Conservation (phyloP, 2,888 invertebrate genomes). For the Arge pagana region DNA sequence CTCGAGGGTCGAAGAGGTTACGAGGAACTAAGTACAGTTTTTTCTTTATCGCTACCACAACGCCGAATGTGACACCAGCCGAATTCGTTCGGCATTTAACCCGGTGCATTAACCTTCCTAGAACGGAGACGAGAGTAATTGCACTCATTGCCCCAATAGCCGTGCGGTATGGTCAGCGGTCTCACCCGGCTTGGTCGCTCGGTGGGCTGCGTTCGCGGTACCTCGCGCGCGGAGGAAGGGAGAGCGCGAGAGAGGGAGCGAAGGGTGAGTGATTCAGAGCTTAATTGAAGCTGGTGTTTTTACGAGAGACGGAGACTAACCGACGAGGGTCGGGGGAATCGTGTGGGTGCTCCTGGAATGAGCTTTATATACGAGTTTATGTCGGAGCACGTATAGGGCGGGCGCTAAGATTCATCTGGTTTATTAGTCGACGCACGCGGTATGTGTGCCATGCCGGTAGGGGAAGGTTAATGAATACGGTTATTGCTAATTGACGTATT, state of each 20-base stretch:
- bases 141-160: slow-evolving; percentile 47
- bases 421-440: slow-evolving; percentile 21
- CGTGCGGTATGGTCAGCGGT: slow-evolving; percentile 17
- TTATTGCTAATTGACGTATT: slow-evolving; percentile 51
- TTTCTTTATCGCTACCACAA: not conserved
- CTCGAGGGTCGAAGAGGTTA: too few relatives aligned
- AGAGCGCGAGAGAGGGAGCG: slow-evolving; percentile 12
- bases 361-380: slow-evolving; percentile 14
- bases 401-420: slow-evolving; percentile 21
- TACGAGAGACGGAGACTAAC: slow-evolving; percentile 13
- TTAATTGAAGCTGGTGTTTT: slow-evolving; percentile 43
- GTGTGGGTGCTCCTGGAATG: slow-evolving; percentile 18
- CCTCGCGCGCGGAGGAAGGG: slow-evolving; percentile 1
- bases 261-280: slow-evolving; percentile 42
- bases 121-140: slow-evolving; percentile 49
- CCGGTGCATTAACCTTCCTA: slow-evolving; percentile 54
- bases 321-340: not conserved
- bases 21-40: too few relatives aligned
- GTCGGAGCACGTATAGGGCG: slow-evolving; percentile 11
- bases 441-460: slow-evolving; percentile 38
- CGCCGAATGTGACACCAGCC: slow-evolving; percentile 47
- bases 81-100: slow-evolving; percentile 53
- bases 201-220: slow-evolving; percentile 26
- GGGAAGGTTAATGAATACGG: slow-evolving; percentile 45
- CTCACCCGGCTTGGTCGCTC: slow-evolving; percentile 27